phyloP scores from a whole-genome alignment of 2,888 invertebrate genomes.

The Schizaphis graminum region DNA sequence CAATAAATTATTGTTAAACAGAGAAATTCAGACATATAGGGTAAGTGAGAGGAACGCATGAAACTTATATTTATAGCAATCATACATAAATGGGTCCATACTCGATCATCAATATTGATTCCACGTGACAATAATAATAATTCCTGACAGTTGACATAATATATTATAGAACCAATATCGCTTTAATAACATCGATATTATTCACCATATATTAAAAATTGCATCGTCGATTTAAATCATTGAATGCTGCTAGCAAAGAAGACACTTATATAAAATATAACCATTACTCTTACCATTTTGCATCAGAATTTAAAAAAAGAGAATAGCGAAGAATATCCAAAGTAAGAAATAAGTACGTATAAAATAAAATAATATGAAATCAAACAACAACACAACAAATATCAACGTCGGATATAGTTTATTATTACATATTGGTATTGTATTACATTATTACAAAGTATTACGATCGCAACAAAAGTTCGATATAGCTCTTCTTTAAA shows the following conservation, averaged over 20 bases:
- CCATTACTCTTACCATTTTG: neutral
- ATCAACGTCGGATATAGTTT: neutral
- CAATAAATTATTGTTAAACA: constrained; percentile 33
- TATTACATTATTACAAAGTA: neutral
- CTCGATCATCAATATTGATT: neutral
- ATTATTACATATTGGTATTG: neutral
- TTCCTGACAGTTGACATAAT: neutral
- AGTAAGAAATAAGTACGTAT: neutral
- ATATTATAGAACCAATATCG: neutral
- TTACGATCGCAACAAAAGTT: neutral
- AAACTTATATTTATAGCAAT: neutral
- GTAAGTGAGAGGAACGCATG: neutral
- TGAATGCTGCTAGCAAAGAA: neutral
- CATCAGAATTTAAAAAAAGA: neutral
- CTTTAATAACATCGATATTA: neutral
- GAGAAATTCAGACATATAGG: neutral
- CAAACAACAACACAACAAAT: neutral
- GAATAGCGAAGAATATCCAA: neutral
- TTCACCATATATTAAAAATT: neutral
- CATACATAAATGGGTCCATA: neutral
- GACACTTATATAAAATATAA: neutral
- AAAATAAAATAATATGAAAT: neutral
- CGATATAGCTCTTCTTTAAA: neutral
- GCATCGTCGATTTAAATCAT: neutral
- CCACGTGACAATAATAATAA: neutral